Conservation (phyloP, 2,888 invertebrate species). For the Lissonota sp. region DNA sequence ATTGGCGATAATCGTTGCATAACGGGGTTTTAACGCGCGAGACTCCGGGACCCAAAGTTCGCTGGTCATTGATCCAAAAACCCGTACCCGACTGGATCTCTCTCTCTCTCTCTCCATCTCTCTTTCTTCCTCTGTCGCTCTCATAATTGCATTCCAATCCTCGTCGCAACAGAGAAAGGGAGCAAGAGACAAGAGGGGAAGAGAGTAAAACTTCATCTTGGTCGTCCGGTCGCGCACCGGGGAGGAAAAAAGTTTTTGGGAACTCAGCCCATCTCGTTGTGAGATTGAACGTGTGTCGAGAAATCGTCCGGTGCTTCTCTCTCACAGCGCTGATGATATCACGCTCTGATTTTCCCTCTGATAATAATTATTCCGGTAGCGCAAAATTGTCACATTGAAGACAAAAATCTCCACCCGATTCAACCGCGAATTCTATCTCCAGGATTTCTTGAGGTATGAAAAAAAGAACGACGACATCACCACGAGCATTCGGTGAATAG, state of each 20-base stretch:
- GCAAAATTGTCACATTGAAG: no score
- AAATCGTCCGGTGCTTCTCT: neutral
- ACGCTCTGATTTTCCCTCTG: conserved; percentile 58
- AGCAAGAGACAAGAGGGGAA: no score
- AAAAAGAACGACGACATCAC: neutral
- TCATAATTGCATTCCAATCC: neutral
- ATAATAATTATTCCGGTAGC: conserved; percentile 61
- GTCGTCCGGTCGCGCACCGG: conserved; percentile 10
- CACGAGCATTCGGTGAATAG: neutral
- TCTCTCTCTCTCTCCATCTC: conserved; percentile 61
- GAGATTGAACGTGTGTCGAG: conserved; percentile 5
- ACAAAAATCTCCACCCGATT: no score
- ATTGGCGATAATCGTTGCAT: conserved; percentile 71
- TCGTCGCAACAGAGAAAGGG: no score
- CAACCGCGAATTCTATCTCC: no score
- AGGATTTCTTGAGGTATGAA: neutral
- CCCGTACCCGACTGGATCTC: conserved; percentile 66
- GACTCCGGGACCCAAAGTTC: conserved; percentile 56
- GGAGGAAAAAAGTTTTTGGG: conserved; percentile 5
- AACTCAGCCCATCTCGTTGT: neutral
- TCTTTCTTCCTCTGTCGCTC: conserved; percentile 14
- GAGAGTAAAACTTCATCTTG: neutral
- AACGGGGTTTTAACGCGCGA: conserved; percentile 69
- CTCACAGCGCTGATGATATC: conserved; percentile 62
- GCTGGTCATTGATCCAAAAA: conserved; percentile 74